Evolutionary conservation across 92 coral and sea anemone species (phyloP), one percentile per base, ranked within the genome.

Genomic region (Palythoa heliodiscus): DNA sequence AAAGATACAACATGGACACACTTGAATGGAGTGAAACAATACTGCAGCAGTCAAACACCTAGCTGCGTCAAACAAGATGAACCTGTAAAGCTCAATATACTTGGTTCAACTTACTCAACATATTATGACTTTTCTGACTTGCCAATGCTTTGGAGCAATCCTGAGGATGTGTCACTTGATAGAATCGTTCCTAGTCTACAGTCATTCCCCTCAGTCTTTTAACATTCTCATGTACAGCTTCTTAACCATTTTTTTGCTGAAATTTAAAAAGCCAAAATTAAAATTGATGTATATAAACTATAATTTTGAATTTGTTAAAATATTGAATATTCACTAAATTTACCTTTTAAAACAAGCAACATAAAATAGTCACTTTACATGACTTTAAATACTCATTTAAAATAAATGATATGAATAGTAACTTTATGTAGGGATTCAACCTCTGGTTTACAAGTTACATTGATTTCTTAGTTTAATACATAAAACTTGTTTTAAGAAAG

Each of bases 101-200:
- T 60, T n/a, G 19, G 58, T 23, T 60, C 83, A 60, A 43, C 83
- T 11, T 78, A 38, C 39, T 57, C 35, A n/a, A 64, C 60, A 17
- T 43, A 29, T 29, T 29, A 43, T 43, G 83, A 78, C 25, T 78
- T 78, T 61, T 17, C 39, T 20, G 83, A 78, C 17, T 40, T 78
- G 17, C 83, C 83, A 11, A 60, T 60, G 40, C 24, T 78, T 48
- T 78, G 83, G 72, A 78, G 25, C 22, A 78, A 23, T 25, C 43
- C 83, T 39, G 83, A 78, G 7, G 83, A 78, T n/a, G 57, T 60
- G 20, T 60, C 83, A 40, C 71, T 78, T 63, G 83, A 78, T 35
- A 78, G 57, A 61, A 78, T 78, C 15, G 83, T 78, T 23, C 83
- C 83, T 57, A 78, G 72, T 37, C 23, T 78, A 14, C 72, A 63